Base-by-base conservation (phyloP, 35 echinoderm and acorn worm species). In the Eucidaris tribuloides region DNA sequence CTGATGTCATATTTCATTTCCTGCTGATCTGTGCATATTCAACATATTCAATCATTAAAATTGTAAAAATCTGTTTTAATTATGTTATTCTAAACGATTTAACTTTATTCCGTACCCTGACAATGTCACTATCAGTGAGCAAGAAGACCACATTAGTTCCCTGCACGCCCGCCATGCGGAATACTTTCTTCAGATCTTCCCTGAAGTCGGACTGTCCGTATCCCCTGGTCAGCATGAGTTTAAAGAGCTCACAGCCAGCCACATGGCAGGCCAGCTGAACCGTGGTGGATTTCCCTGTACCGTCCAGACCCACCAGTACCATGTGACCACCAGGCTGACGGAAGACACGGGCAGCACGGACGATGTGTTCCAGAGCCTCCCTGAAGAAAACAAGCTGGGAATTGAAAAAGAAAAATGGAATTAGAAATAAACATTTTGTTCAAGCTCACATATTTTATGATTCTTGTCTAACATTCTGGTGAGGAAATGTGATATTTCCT, bases 311-410 rank as follows among this genome's bases (percentile, higher is more conserved):
- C 3, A 99, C 91, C 33, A 99, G 46, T 0, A 99, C 83, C 96
- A 99, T 99, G 80, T 99, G 96, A 76, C 96, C 96, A 24, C 96
- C 91, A 19, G 96, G 96, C 43, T 99, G 96, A 32, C 91, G 86
- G 79, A 99, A 99, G 33, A 93, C 96, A 40, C 90, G 66, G 34
- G 96, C 96, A 0, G 96, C 96, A 28, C 96, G 65, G 14, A 92
- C 82, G n/a, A 99, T 93, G 62, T 93, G 90, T 58, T 93, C 96
- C 24, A 97, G 63, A 1, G 96, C 96, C 38, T 87, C 87, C 27
- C 89, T 89, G 91, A 99, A 99, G 71, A 99, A 99, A 7, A 99
- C 91, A 27, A 99, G 83, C 46, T 93, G 86, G 2, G 81, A 46
- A 42, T 68, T 77, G 79, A 84, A n/a, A n/a, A n/a, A n/a, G n/a